phyloP scores from a whole-genome alignment of 2,113 vertebrate genomes.

The Cyanoderma ruficeps region DNA sequence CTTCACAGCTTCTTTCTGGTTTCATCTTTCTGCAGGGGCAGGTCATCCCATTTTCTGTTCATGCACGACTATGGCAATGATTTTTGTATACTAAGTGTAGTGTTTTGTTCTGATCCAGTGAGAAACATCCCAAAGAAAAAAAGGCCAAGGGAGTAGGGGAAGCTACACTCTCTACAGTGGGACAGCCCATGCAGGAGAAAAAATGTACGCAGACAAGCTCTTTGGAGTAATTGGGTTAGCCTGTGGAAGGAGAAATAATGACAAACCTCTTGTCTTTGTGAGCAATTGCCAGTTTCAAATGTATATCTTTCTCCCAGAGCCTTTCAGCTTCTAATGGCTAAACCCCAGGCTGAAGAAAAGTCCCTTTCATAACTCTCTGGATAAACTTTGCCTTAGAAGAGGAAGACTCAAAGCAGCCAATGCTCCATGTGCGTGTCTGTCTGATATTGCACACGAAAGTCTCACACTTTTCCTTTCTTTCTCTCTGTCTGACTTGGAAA shows the following conservation, averaged over 20 bases:
- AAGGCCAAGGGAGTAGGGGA: not conserved
- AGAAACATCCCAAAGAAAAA: not conserved
- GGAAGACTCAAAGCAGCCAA: not conserved
- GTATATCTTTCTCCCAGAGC: not conserved
- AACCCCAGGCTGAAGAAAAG: not conserved
- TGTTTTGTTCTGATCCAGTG: not conserved
- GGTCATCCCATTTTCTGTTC: not conserved
- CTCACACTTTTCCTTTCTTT: not conserved
- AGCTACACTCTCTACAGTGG: fast-evolving
- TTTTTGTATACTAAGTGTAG: not conserved
- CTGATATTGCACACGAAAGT: not conserved
- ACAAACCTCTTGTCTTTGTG: not conserved
- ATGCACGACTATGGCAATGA: not conserved
- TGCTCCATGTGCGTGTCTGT: fast-evolving
- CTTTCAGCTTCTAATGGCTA: not conserved
- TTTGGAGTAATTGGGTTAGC: not conserved
- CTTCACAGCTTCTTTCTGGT: not conserved
- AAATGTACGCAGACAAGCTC: not conserved
- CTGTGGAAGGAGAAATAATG: not conserved
- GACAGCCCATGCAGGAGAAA: not conserved
- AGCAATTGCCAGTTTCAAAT: not conserved
- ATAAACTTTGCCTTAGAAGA: not conserved
- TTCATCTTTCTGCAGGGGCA: not conserved
- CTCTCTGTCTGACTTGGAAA: not conserved
- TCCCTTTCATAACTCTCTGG: not conserved